Conservation (phyloP, 2,888 invertebrate species). For the Drosophila formosana region DNA sequence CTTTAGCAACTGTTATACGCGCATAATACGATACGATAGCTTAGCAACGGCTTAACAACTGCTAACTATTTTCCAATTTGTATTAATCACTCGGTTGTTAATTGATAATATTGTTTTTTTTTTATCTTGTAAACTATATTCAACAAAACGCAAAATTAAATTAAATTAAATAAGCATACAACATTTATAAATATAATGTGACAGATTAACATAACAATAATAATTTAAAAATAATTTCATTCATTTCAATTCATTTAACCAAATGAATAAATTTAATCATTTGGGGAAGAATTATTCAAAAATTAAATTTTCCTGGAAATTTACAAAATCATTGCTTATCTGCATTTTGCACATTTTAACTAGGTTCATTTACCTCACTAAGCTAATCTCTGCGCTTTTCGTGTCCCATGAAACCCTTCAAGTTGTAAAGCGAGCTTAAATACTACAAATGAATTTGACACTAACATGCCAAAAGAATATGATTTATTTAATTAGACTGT, state of each 20-base stretch:
- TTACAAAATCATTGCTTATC: no score
- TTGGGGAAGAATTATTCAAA: no score
- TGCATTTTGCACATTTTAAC: background rate
- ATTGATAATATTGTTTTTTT: background rate
- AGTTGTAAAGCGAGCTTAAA: background rate
- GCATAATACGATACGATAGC: background rate
- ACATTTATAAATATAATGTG: no score
- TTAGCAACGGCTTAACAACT: background rate
- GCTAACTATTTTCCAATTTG: background rate
- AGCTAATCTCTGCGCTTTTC: background rate
- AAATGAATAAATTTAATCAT: no score
- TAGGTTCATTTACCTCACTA: constrained; percentile 6
- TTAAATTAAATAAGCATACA: no score
- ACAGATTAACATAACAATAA: no score
- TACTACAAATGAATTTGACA: background rate
- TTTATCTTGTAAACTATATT: no score
- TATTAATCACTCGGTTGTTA: background rate
- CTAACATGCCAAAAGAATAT: no score
- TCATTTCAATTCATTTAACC: no score
- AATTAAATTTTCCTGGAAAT: no score
- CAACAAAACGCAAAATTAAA: no score
- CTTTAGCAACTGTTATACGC: background rate
- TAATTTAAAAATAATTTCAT: no score
- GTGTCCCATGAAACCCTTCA: constrained; percentile 6
- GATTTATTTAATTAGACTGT: background rate